Base-by-base conservation (phyloP, 2,888 invertebrate genomes). In the Drosophila mimetica region DNA sequence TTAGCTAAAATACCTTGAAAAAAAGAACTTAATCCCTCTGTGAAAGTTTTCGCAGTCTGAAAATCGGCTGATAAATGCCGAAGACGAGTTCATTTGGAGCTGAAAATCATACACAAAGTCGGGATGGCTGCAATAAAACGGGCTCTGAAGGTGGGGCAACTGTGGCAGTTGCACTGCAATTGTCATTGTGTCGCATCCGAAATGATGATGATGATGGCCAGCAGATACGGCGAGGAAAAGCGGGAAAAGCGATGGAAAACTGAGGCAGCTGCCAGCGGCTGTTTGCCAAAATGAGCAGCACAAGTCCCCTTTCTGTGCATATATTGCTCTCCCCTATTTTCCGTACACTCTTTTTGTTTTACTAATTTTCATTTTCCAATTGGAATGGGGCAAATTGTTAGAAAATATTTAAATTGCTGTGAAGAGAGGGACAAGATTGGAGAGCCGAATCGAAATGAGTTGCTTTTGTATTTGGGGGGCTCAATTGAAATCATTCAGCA, bases 151-250 rank as follows among this genome's bases (percentile, higher is more conserved):
- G 14, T 13, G 34, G 53, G 42, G 42, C 37, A 65, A 67, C 11
- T 32, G 83, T 32, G 16, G 39, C 86, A 79, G 74, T 79, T 86
- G 86, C 80, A 71, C 84, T 80, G 84, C 86, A 86, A 86, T 84
- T 80, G 86, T 54, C 70, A 54, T 60, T 53, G 32, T 46, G 46
- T 28, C 46, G 46, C 46, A 46, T 58, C 39, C 55, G 51, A 71
- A 78, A 71, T 25, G 25, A 25, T 25, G 25, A 22, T 22, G 84
- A 71, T 77, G 81, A 80, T 75, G 86, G 65, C 36, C 16, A 50
- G 13, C 16, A 50, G 13, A 39, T 34, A 5, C 16, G 11, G n/a
- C 1, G 20, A 16, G 42, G 30, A 13, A 28, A 8, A 9, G 22
- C 9, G 30, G 16, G 36, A 2, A 42, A 22, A 9, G 20, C 14